Evolutionary conservation across 2,888 invertebrate genomes (phyloP).

Genomic region (Pedicia rivosa): DNA sequence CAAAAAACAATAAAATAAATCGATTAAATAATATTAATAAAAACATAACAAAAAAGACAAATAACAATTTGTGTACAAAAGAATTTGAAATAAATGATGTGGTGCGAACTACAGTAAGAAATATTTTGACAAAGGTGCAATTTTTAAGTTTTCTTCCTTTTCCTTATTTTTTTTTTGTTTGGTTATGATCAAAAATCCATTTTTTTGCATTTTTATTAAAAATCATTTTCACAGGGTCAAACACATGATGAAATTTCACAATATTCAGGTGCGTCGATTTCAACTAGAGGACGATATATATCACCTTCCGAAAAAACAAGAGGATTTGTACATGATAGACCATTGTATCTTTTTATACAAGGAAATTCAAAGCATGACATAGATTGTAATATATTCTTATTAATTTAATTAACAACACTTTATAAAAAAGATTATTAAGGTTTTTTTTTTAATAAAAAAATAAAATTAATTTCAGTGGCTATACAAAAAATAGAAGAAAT

Average conservation of each 20-base stretch:
- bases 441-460: conserved; percentile 1
- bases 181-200: neutral
- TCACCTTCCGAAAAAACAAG: conserved; percentile 17
- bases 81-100: conserved; percentile 38
- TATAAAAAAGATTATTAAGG: conserved; percentile 20
- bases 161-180: neutral
- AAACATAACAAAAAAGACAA: conserved; percentile 1
- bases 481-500: conserved; percentile 20
- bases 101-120: conserved; percentile 32
- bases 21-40: conserved; percentile 3
- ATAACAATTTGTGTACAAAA: conserved; percentile 20
- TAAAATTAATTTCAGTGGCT: conserved; percentile 16
- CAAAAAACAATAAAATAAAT: conserved; percentile 1
- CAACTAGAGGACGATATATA: conserved; percentile 34
- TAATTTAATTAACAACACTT: neutral
- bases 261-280: conserved; percentile 31
- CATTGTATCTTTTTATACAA: conserved; percentile 33
- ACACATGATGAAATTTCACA: conserved; percentile 36
- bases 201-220: neutral
- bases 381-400: conserved; percentile 20
- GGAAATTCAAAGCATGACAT: conserved; percentile 19
- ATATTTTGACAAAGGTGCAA: conserved; percentile 31
- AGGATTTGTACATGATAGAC: conserved; percentile 26
- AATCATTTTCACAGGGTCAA: conserved; percentile 19
- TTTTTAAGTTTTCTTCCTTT: neutral